Percentiles rank a stretch among this genome's conserved stretches.
Conservation (phyloP, 2,113 vertebrate genomes). For the Hypomesus transpacificus region DNA sequence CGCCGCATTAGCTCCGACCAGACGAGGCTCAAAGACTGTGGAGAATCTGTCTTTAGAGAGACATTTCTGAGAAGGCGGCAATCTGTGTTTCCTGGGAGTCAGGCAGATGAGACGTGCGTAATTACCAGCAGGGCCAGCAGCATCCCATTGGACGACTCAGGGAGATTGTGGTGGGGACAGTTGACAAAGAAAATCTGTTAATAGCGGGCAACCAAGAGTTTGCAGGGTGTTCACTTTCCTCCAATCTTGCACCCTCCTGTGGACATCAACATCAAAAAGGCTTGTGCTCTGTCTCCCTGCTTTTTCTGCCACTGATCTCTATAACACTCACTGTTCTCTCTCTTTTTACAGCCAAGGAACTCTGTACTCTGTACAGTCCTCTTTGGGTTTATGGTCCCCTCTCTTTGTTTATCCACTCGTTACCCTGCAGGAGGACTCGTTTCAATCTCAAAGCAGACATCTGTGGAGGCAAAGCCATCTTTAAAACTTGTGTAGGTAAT, state of each 20-base stretch:
- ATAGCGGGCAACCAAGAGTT: no score
- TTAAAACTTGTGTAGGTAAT: constrained; percentile 41
- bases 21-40: constrained; percentile 2
- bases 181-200: no score
- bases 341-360: background rate
- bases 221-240: no score
- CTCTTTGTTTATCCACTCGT: constrained; percentile 32
- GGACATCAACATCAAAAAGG: no score
- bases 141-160: background rate
- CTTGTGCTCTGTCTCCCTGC: background rate
- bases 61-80: constrained; percentile 1
- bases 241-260: no score
- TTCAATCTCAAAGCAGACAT: constrained; percentile 47
- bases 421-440: constrained; percentile 31
- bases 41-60: constrained; percentile 2
- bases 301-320: background rate
- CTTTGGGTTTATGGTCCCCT: constrained; percentile 13
- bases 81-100: constrained; percentile 16
- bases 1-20: constrained; percentile 22
- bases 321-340: background rate
- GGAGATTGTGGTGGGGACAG: background rate
- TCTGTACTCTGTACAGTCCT: constrained; percentile 19
- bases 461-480: constrained; percentile 35
- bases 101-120: constrained; percentile 20
- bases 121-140: constrained; percentile 15